Evolutionary conservation across 2,113 vertebrate genomes (phyloP), one percentile per base, ranked within the genome.

Genomic region (Laterallus jamaicensis): DNA sequence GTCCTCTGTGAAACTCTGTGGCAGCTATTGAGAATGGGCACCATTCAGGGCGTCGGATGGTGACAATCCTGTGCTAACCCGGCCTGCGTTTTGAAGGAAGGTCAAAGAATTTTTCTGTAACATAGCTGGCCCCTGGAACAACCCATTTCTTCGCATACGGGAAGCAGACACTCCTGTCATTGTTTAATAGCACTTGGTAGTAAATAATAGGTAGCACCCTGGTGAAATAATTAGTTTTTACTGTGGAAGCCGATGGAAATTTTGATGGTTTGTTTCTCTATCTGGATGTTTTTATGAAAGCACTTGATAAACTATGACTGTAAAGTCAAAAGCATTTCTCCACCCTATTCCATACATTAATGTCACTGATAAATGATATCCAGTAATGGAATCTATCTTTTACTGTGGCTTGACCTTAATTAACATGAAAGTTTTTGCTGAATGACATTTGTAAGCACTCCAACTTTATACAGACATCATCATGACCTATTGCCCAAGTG

Each of bases 1-100:
- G 95, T 95, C 35, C 76, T 92, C 93, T 91, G 77, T 85, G 81
- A 62, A 92, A 84, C 62, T 87, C 76, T 39, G 75, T 40, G 84
- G 94, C 85, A 71, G 63, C 70, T 25, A 29, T 11, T 82, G 89
- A 95, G 91, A 91, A 68, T n/a, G 77, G 87, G 88, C 71, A 89
- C 60, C 55, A 96, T 90, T 93, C 94, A 92, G 66, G 67, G 58
- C 81, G 37, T 49, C 2, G 2, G 82, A 47, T 2, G 40, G 71
- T 93, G 84, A 79, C 94, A 92, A 42, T 67, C 83, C 94, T 92
- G 88, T 64, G 87, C 83, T 88, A 50, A 69, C 77, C 64, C 50
- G 0, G 80, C 60, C 56, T 60, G 62, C 7, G 3, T 62, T 93
- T 74, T 58, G 68, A 68, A 85, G 42, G 85, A 86, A 59, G 5